Percentiles rank a stretch among this genome's conserved stretches.
These are phyloP conservation scores for Microctenopoma stevenorrisi DNA, from an alignment of 2,797 vertebrate genomes.

Conservation along the genomic window DNA sequence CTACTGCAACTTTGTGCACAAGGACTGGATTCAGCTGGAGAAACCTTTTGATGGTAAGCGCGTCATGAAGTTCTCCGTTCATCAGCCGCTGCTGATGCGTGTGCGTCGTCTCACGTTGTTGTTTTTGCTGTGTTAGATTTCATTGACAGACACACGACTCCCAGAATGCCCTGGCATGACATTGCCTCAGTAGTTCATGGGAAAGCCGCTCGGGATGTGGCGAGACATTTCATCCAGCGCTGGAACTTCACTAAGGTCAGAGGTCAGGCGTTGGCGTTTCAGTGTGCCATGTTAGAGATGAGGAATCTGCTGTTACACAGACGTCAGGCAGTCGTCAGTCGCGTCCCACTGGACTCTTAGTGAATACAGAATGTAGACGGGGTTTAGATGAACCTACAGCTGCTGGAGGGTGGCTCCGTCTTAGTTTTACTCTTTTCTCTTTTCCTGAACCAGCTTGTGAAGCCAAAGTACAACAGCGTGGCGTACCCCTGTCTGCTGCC, in stretches of 20 bases:
- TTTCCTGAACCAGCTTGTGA: slow-evolving; percentile 77
- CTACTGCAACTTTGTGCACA: slow-evolving; percentile 98
- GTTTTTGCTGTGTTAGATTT: slow-evolving; percentile 84
- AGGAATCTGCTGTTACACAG: background rate
- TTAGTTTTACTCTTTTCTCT: background rate
- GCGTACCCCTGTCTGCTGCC: slow-evolving; percentile 94
- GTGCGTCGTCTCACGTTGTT: background rate
- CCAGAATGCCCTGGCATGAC: slow-evolving; percentile 99
- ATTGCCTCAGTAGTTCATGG: slow-evolving; percentile 93
- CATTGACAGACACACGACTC: slow-evolving; percentile 93
- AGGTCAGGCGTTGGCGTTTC: background rate
- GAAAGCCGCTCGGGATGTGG: slow-evolving; percentile 91
- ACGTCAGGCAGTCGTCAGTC: too few species aligned
- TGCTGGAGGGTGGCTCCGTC: too few species aligned
- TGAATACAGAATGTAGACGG: too few species aligned
- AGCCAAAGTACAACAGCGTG: slow-evolving; percentile 92
- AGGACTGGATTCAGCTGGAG: slow-evolving; percentile 97
- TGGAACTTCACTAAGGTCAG: slow-evolving; percentile 98
- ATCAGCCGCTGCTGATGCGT: rapidly evolving
- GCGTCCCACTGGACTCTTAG: too few species aligned
- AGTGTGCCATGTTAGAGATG: background rate
- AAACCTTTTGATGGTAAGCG: slow-evolving; percentile 94
- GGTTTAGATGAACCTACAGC: too few species aligned
- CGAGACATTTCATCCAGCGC: slow-evolving; percentile 96
- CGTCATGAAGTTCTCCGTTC: rapidly evolving